These are phyloP conservation scores for Willisornis vidua DNA, from an alignment of 2,113 vertebrate genomes.

Conservation along the genomic window DNA sequence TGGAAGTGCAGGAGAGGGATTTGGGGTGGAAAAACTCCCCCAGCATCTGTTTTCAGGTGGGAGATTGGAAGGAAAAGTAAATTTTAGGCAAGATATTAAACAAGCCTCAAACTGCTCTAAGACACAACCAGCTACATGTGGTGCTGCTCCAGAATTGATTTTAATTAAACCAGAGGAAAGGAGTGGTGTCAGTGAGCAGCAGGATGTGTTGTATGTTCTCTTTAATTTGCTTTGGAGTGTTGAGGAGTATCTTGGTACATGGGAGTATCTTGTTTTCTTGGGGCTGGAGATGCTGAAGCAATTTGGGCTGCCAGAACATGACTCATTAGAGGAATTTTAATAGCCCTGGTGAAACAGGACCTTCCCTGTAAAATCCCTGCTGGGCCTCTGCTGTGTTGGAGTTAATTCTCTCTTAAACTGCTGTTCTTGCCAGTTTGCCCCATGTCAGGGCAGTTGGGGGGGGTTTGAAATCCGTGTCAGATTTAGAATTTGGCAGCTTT, in stretches of 20 bases:
- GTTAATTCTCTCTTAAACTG: not conserved
- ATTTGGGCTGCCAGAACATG: not conserved
- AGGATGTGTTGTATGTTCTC: not conserved
- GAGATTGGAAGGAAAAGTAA: not conserved
- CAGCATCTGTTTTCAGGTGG: not conserved
- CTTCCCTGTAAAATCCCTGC: not conserved
- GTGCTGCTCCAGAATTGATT: not conserved
- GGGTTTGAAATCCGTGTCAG: not conserved
- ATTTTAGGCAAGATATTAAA: not conserved
- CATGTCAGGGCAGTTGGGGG: rapidly evolving
- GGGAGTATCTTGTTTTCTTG: not conserved
- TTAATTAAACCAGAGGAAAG: not conserved
- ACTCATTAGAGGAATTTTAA: not conserved
- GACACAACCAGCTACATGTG: not conserved
- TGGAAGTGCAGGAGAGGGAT: not conserved
- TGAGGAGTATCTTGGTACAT: not conserved
- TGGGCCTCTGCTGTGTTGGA: not conserved
- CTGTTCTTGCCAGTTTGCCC: not conserved
- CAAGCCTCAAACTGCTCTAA: not conserved
- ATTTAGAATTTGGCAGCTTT: not conserved
- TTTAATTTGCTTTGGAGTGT: not conserved
- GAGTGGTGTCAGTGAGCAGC: not conserved
- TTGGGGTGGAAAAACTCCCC: not conserved
- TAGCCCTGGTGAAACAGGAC: not conserved
- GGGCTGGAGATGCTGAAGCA: not conserved